These are phyloP conservation scores for Wiebesia pumilae DNA, from an alignment of 1,140 invertebrate species.

Conservation along the genomic window DNA sequence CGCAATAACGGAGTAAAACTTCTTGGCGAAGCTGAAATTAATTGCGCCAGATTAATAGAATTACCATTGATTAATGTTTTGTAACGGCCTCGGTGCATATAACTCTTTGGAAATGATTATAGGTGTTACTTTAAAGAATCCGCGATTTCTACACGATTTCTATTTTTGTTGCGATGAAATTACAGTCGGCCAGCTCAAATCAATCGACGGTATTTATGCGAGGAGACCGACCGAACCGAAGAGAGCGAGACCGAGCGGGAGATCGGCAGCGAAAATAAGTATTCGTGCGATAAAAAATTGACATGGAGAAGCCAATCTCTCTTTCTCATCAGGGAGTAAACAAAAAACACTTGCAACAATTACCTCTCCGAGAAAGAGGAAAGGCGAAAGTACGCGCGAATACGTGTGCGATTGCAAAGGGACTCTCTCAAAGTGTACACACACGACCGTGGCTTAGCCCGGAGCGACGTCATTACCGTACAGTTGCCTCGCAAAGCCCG, in stretches of 20 bases:
- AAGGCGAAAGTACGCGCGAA: slow-evolving; percentile 26
- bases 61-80: slow-evolving; percentile 45
- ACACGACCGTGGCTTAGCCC: slow-evolving; percentile 1
- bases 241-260: no score
- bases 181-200: background rate
- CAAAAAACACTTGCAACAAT: slow-evolving; percentile 26
- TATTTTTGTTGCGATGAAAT: slow-evolving; percentile 10
- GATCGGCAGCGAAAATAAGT: background rate
- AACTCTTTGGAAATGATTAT: slow-evolving; percentile 24
- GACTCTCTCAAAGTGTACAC: background rate
- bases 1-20: background rate
- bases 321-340: slow-evolving; percentile 32
- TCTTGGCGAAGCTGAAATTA: background rate
- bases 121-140: slow-evolving; percentile 23
- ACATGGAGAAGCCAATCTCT: slow-evolving; percentile 33
- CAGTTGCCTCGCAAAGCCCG: background rate
- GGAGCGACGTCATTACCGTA: slow-evolving; percentile 26
- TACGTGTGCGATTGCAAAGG: background rate
- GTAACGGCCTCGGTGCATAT: background rate
- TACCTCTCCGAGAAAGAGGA: slow-evolving; percentile 29
- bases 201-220: background rate
- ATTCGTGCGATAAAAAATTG: slow-evolving; percentile 8
- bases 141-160: slow-evolving; percentile 40
- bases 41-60: background rate
- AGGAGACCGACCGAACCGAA: background rate